A percentile compares a stretch with the other conserved stretches of the same genome.
These are phyloP conservation scores for Butorides virescens DNA, from an alignment of 2,113 vertebrate genomes.

Conservation along the genomic window DNA sequence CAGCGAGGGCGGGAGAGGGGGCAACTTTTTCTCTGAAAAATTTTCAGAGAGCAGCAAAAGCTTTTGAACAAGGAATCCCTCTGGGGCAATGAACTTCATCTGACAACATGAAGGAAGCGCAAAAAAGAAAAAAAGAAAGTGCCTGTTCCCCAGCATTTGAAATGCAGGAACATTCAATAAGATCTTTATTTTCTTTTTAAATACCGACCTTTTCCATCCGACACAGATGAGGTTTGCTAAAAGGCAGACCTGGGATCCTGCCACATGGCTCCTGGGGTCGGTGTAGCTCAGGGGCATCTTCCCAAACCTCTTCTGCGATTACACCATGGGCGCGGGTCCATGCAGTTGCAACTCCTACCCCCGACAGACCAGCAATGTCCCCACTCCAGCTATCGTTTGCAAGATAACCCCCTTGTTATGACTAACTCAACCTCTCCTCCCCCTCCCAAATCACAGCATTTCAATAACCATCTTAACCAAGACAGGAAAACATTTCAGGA, in stretches of 20 bases:
- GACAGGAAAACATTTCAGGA: not conserved
- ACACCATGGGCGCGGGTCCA: fast-evolving
- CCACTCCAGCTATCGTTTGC: fast-evolving
- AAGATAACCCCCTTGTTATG: not conserved
- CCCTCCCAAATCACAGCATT: not conserved
- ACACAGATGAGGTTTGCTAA: not conserved
- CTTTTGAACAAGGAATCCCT: not conserved
- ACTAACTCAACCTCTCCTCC: not conserved
- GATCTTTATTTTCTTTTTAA: too few species aligned
- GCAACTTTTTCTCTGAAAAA: not conserved
- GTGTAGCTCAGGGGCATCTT: not conserved
- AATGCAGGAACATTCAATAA: not conserved
- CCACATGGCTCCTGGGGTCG: not conserved
- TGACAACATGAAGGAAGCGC: not conserved
- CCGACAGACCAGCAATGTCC: not conserved
- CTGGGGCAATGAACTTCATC: not conserved
- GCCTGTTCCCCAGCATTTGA: not conserved
- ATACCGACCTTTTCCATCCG: not conserved
- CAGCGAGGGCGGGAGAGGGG: fast-evolving
- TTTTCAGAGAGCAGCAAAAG: not conserved
- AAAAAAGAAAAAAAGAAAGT: not conserved
- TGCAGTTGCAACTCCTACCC: not conserved
- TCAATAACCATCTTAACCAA: not conserved
- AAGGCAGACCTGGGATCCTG: not conserved
- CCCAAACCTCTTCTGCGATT: not conserved